Evolutionary conservation across 2,888 invertebrate genomes (phyloP).

Genomic region (Nomada lathburiana): DNA sequence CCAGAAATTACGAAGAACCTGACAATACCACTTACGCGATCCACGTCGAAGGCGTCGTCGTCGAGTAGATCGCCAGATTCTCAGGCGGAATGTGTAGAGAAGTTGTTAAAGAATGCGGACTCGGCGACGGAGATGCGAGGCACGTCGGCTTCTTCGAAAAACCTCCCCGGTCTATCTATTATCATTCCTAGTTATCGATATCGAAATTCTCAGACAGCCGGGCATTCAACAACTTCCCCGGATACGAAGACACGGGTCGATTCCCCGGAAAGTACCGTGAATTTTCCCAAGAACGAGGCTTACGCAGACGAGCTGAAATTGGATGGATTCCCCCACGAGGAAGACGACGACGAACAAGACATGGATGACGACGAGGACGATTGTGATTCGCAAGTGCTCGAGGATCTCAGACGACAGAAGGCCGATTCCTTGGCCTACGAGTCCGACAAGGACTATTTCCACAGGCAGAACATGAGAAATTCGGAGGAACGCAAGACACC

Average conservation of each 20-base stretch:
- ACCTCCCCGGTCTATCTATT: conserved; percentile 74
- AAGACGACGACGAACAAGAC: conserved; percentile 60
- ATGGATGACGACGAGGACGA: conserved; percentile 72
- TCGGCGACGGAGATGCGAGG: conserved; percentile 44
- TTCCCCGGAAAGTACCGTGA: conserved; percentile 78
- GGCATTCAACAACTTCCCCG: conserved; percentile 45
- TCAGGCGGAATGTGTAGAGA: conserved; percentile 74
- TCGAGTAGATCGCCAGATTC: conserved; percentile 77
- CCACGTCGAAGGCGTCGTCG: conserved; percentile 68
- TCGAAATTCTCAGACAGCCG: conserved; percentile 40
- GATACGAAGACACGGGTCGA: conserved; percentile 71
- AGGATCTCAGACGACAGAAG: conserved; percentile 68
- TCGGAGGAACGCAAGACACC: conserved; percentile 55
- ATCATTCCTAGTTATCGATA: conserved; percentile 74
- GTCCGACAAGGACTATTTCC: conserved; percentile 46
- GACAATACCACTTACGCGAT: conserved; percentile 30
- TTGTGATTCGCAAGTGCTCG: conserved; percentile 76
- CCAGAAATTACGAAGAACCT: conserved; percentile 59
- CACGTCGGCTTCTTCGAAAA: conserved; percentile 49
- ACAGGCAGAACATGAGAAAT: neutral
- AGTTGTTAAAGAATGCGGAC: conserved; percentile 54
- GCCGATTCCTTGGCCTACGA: conserved; percentile 63
- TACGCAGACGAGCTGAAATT: conserved; percentile 51
- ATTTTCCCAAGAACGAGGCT: conserved; percentile 63
- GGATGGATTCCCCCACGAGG: conserved; percentile 60